phyloP scores from a whole-genome alignment of 2,113 vertebrate species.

The Pelmatolapia mariae region DNA sequence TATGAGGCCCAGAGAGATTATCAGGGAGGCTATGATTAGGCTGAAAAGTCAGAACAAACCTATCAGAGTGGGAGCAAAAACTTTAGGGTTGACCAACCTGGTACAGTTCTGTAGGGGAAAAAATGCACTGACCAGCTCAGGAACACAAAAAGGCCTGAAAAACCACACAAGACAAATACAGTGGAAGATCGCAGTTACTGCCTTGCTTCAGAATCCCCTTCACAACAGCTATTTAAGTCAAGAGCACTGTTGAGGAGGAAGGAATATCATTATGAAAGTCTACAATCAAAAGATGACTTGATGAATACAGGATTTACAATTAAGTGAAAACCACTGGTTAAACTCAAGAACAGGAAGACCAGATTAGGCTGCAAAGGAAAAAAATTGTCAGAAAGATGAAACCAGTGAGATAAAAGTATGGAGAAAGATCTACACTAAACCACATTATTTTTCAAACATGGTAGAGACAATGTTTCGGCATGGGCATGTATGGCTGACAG shows the following conservation, averaged over 20 bases:
- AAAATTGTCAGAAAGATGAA: not conserved
- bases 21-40: not conserved
- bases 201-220: not conserved
- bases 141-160: not conserved
- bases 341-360: not conserved
- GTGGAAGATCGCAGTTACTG: not conserved
- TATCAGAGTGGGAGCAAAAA: not conserved
- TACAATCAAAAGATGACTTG: not conserved
- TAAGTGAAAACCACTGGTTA: not conserved
- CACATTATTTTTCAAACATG: not conserved
- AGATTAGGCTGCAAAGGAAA: not conserved
- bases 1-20: not conserved
- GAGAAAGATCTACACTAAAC: not conserved
- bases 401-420: not conserved
- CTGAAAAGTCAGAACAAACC: not conserved
- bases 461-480: not conserved
- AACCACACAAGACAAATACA: not conserved
- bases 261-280: not conserved
- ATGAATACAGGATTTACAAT: not conserved
- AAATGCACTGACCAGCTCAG: not conserved
- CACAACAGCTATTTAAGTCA: not conserved
- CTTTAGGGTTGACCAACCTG: not conserved
- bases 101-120: accelerated
- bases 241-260: not conserved
- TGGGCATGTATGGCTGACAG: not conserved